phyloP scores from a whole-genome alignment of 2,888 invertebrate genomes.

The Eugnorisma glareosa region DNA sequence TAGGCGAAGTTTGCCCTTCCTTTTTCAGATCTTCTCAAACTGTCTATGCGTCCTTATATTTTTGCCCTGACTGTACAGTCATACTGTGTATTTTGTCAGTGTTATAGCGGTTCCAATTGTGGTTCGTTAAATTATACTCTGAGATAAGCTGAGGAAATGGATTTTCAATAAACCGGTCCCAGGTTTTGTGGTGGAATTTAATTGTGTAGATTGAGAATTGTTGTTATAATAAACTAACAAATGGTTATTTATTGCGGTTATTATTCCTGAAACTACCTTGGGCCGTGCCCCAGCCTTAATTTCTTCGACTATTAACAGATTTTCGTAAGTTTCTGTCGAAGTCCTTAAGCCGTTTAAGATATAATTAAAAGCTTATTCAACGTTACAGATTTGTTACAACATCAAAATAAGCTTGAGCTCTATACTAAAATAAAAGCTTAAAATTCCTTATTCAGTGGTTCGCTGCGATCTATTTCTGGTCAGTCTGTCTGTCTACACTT shows the following conservation, averaged over 20 bases:
- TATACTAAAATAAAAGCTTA: slow-evolving; percentile 20
- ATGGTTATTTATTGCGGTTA: slow-evolving; percentile 20
- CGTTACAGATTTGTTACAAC: background rate
- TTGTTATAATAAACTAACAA: slow-evolving; percentile 1
- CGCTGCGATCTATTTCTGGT: slow-evolving; percentile 42
- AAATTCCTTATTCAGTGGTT: slow-evolving; percentile 28
- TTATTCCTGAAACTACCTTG: slow-evolving; percentile 12
- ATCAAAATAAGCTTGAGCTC: background rate
- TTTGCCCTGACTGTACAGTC: slow-evolving; percentile 9
- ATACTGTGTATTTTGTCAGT: slow-evolving; percentile 34
- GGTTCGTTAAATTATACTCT: slow-evolving; percentile 37
- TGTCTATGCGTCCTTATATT: background rate
- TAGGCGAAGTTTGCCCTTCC: background rate
- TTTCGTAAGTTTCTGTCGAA: background rate
- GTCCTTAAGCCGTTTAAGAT: background rate
- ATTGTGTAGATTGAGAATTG: slow-evolving; percentile 22
- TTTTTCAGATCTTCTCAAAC: too few species aligned
- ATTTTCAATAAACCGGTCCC: slow-evolving; percentile 38
- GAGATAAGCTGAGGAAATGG: slow-evolving; percentile 54
- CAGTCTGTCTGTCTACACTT: slow-evolving; percentile 27
- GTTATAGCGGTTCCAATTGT: slow-evolving; percentile 34
- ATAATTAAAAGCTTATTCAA: background rate
- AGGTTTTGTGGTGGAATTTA: slow-evolving; percentile 24
- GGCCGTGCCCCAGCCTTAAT: slow-evolving; percentile 3
- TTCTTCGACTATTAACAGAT: background rate